Evolutionary conservation across 2,797 vertebrate species (phyloP), one percentile per base, ranked within the genome.

Genomic region (Gymnoscopelus microlampas): DNA sequence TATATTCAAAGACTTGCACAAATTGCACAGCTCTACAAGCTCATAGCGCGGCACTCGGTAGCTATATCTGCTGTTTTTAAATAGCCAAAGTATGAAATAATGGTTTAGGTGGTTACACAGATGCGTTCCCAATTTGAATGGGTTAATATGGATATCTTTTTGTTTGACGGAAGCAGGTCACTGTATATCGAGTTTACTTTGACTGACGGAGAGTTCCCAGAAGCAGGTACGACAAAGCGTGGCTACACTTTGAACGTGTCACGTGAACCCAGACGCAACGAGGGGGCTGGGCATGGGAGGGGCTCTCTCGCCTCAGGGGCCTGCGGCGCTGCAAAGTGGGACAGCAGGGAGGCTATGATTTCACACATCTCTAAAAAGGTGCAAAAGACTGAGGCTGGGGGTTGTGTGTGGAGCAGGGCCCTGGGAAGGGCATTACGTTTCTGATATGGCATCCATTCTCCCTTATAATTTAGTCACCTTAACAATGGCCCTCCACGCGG

Each of bases 311-410:
- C 63, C 68, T 75, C 7, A 14, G 67, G 59, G 76, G 77, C 78
- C 80, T 14, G 60, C 3, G 26, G 80, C 77, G 70, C 68, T 51
- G 62, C 67, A 75, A 88, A 88, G 80, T 83, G 70, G 87, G 82
- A 82, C 85, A 76, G 68, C 54, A 63, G 68, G 74, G 73, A 74
- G 59, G 75, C 63, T 89, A 84, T 77, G 63, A 83, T 90, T 90
- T 91, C 90, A 85, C 54, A n/a, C 78, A 29, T 29, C 65, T 72
- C 76, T 68, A 78, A 71, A 74, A 19, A 19, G 19, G 76, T 47
- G 71, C 26, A 29, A 55, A 77, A 63, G 77, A 88, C 70, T 71
- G 65, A 75, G 55, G 63, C 72, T 63, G 4, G 23, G 59, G 71
- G 61, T 77, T 48, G n/a, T n/a, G n/a, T 19, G 62, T 48, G 65